Evolutionary conservation across 2,797 vertebrate species (phyloP).

Genomic region (Eulemur rubriventer): DNA sequence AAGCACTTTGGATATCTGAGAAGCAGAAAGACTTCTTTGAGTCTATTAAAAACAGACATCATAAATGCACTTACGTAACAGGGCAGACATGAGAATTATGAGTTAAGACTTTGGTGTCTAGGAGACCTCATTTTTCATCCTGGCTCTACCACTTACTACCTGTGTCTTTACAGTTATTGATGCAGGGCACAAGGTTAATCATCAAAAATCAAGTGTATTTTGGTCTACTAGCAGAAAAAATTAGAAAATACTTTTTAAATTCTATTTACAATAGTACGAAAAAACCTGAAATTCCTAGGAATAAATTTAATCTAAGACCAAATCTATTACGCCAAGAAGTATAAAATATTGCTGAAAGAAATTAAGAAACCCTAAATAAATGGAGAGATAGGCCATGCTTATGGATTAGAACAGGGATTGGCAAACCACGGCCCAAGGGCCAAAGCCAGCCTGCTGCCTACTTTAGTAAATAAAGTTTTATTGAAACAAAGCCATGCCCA

Average conservation of each 20-base stretch:
- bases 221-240: conserved; percentile 27
- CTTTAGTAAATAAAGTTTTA: neutral
- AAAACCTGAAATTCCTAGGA: neutral
- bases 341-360: neutral
- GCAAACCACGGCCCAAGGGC: neutral
- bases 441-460: neutral
- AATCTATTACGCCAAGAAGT: neutral
- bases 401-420: neutral
- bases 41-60: neutral
- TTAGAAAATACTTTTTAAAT: neutral
- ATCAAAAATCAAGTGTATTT: neutral
- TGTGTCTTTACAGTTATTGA: neutral
- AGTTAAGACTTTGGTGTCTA: neutral
- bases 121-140: neutral
- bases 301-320: neutral
- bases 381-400: neutral
- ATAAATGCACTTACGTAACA: neutral
- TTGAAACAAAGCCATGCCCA: neutral
- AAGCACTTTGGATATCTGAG: neutral
- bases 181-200: neutral
- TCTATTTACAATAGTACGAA: conserved; percentile 14
- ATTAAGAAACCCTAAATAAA: conserved; percentile 39
- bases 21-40: neutral
- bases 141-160: neutral
- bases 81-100: neutral